Conservation (phyloP, 2,113 vertebrate species). For the Leiothrix lutea region DNA sequence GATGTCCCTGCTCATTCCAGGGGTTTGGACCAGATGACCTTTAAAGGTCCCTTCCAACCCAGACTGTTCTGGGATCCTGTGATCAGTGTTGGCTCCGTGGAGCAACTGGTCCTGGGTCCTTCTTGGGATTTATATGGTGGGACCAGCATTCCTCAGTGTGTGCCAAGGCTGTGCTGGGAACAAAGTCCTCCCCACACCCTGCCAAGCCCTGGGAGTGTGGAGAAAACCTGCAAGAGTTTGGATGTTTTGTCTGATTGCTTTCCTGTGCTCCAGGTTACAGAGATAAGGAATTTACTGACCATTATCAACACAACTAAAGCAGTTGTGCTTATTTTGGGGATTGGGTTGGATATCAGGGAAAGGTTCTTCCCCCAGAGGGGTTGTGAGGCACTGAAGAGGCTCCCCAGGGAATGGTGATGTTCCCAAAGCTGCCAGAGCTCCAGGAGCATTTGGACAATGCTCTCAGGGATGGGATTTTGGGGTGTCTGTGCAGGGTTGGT, state of each 20-base stretch:
- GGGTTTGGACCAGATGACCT: neutral
- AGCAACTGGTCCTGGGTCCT: neutral
- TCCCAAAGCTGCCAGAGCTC: neutral
- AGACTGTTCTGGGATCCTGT: neutral
- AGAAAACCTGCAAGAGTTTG: neutral
- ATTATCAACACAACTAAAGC: neutral
- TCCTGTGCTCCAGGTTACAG: neutral
- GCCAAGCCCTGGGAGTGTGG: neutral
- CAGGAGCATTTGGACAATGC: fast-evolving
- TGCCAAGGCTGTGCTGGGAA: neutral
- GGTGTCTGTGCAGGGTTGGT: neutral
- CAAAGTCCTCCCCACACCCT: neutral
- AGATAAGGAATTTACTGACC: fast-evolving
- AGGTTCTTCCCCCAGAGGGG: neutral
- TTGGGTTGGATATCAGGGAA: neutral
- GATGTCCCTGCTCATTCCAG: neutral
- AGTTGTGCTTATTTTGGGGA: neutral
- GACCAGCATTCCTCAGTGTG: neutral
- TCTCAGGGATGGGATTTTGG: neutral
- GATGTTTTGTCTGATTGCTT: neutral
- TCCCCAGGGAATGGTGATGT: fast-evolving
- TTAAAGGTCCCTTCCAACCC: neutral
- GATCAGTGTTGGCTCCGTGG: neutral
- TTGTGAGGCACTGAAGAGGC: fast-evolving
- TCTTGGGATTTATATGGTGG: neutral